These are phyloP conservation scores for Drosophila miranda DNA, from an alignment of 1,140 invertebrate genomes.

Conservation along the genomic window DNA sequence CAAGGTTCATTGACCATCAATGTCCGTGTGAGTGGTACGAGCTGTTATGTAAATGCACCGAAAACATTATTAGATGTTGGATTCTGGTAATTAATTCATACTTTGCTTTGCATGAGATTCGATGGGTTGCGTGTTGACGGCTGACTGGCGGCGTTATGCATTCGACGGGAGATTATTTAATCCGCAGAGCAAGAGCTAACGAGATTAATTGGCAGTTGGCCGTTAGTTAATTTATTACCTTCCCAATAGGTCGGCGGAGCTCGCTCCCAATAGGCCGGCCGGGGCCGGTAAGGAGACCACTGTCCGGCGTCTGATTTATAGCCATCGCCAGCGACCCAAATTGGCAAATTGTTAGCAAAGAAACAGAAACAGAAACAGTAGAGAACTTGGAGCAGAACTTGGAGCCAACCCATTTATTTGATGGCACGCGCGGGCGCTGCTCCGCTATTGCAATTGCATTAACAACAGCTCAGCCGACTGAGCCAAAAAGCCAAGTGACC, in stretches of 20 bases:
- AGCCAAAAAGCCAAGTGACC: constrained; percentile 70
- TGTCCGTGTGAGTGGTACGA: background rate
- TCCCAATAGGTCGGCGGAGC: constrained; percentile 39
- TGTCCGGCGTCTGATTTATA: constrained; percentile 36
- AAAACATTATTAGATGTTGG: constrained; percentile 3
- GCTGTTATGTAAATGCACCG: constrained; percentile 36
- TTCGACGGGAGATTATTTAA: constrained; percentile 41
- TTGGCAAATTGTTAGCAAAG: constrained; percentile 28
- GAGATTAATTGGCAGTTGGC: constrained; percentile 49
- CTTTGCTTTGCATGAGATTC: constrained; percentile 47
- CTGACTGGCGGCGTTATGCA: constrained; percentile 42
- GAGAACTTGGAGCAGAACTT: constrained; percentile 38
- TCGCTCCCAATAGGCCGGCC: constrained; percentile 33
- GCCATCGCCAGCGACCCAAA: constrained; percentile 43
- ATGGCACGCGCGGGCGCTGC: constrained; percentile 48
- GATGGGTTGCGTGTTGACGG: background rate
- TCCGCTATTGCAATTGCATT: constrained; percentile 49
- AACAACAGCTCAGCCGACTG: constrained; percentile 23
- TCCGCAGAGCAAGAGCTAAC: constrained; percentile 38
- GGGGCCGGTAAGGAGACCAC: constrained; percentile 23
- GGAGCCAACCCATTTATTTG: constrained; percentile 63
- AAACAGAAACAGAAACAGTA: background rate
- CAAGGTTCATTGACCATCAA: constrained; percentile 45
- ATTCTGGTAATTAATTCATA: constrained; percentile 52
- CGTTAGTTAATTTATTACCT: constrained; percentile 56